Evolutionary conservation across 2,113 vertebrate genomes (phyloP), one percentile per base, ranked within the genome.

Genomic region (Chloropsis cyanopogon): DNA sequence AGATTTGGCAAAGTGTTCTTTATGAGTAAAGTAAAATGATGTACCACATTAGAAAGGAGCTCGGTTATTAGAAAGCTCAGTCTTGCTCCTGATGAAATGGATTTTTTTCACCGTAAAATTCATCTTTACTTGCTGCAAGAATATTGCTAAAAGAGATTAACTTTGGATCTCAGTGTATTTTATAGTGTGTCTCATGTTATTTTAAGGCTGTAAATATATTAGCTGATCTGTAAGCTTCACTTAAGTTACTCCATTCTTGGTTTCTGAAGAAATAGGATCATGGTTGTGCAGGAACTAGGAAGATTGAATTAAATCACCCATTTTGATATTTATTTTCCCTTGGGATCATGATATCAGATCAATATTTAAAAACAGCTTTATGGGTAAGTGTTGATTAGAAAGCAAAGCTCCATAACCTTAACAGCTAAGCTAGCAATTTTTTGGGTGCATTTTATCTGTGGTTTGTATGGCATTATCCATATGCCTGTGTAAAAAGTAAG

Each of bases 71-170:
- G 85, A 92, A 94, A 96, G 90, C 90, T 96, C 88, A 88, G 90
- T 88, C 92, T 96, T 90, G 69, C 72, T 96, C 42, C 65, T 95
- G 88, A 86, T 93, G 93, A 96, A 96, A 95, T 92, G 93, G 93
- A 90, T 94, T 95, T 96, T 94, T 96, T 95, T 92, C 80, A 92
- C 82, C 6, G 0, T 96, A 92, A 94, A 96, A 97, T 96, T 96
- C 64, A 82, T 94, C 86, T 90, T 83, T 83, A 33, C 68, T 94
- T 90, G 44, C 72, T 94, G 76, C 69, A 86, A 88, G 92, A 86
- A 92, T 93, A 82, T 94, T 94, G 80, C 85, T 92, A n/a, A 90
- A 95, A 92, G 68, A 94, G 90, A 96, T 96, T 96, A 96, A 94
- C 92, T 95, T 93, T 75, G 69, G 53, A 92, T 93, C 82, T 84